Conservation (phyloP, 2,797 vertebrate species). For the Myoxocephalus aenaeus region DNA sequence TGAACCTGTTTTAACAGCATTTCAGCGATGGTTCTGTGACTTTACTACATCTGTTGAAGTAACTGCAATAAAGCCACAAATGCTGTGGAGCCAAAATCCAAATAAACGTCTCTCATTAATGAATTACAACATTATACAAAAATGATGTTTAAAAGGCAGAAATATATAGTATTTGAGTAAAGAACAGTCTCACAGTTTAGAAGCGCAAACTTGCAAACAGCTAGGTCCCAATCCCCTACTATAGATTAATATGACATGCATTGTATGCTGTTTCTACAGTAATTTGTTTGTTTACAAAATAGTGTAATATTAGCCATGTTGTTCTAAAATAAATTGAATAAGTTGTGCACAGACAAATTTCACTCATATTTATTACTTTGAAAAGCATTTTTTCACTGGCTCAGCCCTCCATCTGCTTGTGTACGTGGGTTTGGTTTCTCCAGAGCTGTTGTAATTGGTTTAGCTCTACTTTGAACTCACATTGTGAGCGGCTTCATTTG, state of each 20-base stretch:
- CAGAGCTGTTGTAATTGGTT: constrained; percentile 1
- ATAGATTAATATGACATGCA: background rate
- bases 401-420: constrained; percentile 1
- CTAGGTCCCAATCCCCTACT: background rate
- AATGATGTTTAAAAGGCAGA: background rate
- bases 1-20: background rate
- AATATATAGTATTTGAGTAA: background rate
- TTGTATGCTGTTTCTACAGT: background rate
- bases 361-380: background rate
- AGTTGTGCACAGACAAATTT: background rate
- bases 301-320: background rate
- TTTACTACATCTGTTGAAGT: background rate
- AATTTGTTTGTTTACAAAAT: background rate
- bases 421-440: constrained; percentile 12
- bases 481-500: constrained; percentile 18
- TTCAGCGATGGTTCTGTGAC: background rate
- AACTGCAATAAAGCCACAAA: background rate
- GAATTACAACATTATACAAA: background rate
- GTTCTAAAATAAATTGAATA: background rate
- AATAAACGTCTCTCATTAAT: background rate
- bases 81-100: background rate
- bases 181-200: background rate
- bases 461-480: constrained; percentile 24
- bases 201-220: background rate
- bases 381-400: background rate